Base-by-base conservation (phyloP, 1,140 invertebrate genomes). In the Dendroctonus ponderosae region DNA sequence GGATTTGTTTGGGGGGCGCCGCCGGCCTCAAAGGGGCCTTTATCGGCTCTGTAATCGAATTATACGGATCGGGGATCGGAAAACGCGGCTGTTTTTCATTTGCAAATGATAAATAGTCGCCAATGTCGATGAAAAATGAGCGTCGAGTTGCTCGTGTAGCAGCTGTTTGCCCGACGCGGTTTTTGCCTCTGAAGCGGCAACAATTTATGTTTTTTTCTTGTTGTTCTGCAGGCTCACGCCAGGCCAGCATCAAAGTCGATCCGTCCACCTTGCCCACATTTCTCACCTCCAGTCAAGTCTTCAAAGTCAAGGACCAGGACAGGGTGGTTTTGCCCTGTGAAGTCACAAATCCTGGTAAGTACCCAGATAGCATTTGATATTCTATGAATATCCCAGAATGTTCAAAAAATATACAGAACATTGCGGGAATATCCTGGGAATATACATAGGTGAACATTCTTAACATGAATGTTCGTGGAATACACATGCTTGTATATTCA, bases 271-370 rank as follows among this genome's bases (percentile, higher is more conserved):
- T 79, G 66, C 78, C 78, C 52, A 77, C 73, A 67, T 79, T 79
- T 68, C 69, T 74, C 42, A 78, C 78, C 51, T 77, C 78, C 42
- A 78, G 78, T 61, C 77, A 78, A 72, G 77, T 78, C 58, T 79
- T 78, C 66, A 79, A 77, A 71, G 76, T 79, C 48, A 77, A 73
- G 9, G 76, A 77, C n/a, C 75, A 77, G 66, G 75, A 79, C 52
- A 75, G 74, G 26, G 76, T 79, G 7, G 72, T 76, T 44, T 70
- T 79, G 39, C 78, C 78, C 39, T 79, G 78, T 62, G 77, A 78
- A 69, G 77, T 79, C n/a, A 74, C 76, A 58, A 77, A 79, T 73
- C 73, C 73, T 41, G 77, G 78, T 79, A 71, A 76, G 76, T 56
- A 39, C n/a, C n/a, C n/a, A n/a, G n/a, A n/a, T n/a, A n/a, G n/a